Conservation (phyloP, 1,140 invertebrate species). For the Nasonia vitripennis region DNA sequence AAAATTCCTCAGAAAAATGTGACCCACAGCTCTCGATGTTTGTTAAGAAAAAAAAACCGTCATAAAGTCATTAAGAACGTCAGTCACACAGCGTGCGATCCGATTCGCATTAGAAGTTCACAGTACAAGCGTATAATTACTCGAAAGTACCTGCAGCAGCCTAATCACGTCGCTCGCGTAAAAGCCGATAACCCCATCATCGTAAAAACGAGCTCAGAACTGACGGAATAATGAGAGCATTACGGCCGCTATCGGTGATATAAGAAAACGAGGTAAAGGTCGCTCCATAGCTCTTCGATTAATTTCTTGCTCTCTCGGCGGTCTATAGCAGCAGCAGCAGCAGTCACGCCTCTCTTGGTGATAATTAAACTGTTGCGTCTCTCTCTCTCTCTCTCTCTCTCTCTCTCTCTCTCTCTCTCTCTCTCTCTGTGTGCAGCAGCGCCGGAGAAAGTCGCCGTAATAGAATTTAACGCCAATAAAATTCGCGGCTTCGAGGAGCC, state of each 20-base stretch:
- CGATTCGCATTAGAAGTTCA: too few species aligned
- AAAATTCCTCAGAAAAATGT: not conserved
- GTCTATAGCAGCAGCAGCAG: too few species aligned
- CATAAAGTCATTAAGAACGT: too few species aligned
- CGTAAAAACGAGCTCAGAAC: not conserved
- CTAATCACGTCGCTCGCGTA: too few species aligned
- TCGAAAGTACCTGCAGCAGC: too few species aligned
- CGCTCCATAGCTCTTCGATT: not conserved
- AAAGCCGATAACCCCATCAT: too few species aligned
- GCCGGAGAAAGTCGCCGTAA: constrained; percentile 21
- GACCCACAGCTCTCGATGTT: not conserved
- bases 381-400: too few species aligned
- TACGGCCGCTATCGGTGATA: not conserved
- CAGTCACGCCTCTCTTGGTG: not conserved
- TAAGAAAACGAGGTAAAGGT: constrained; percentile 38
- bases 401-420: too few species aligned
- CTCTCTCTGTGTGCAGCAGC: too few species aligned
- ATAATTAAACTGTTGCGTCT: constrained; percentile 24
- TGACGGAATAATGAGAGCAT: not conserved
- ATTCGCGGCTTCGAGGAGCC: not conserved
- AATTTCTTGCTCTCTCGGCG: constrained; percentile 24
- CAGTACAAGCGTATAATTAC: too few species aligned
- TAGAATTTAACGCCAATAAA: constrained; percentile 21
- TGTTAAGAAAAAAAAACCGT: too few species aligned
- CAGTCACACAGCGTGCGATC: too few species aligned